phyloP scores from a whole-genome alignment of 2,113 vertebrate genomes.

The Callithrix jacchus region DNA sequence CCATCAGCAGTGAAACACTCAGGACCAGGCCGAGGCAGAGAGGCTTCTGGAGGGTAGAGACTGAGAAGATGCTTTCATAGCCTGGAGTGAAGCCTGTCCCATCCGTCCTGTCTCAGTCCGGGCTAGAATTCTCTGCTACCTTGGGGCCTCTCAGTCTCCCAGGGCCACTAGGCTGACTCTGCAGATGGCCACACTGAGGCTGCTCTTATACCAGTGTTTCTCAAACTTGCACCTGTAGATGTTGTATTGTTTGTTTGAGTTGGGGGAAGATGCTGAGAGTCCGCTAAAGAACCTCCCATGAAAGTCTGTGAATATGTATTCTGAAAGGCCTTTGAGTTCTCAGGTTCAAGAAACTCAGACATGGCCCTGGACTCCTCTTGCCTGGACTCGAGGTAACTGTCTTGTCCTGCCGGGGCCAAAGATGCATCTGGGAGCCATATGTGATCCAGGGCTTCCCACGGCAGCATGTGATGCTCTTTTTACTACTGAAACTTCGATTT shows the following conservation, averaged over 20 bases:
- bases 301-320: background rate
- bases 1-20: fast-evolving
- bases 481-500: background rate
- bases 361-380: background rate
- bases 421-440: fast-evolving
- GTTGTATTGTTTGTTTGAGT: background rate
- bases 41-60: background rate
- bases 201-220: background rate
- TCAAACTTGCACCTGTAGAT: background rate
- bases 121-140: background rate
- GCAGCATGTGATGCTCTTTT: background rate
- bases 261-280: background rate
- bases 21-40: background rate
- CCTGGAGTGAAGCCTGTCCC: background rate
- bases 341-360: background rate
- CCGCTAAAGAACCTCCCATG: background rate
- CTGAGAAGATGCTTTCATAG: background rate
- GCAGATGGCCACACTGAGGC: fast-evolving
- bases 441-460: fast-evolving
- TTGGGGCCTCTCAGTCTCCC: fast-evolving
- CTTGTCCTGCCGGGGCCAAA: background rate
- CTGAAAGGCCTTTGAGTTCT: background rate
- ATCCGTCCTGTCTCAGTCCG: background rate
- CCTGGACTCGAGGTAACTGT: background rate
- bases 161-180: background rate